Percentiles rank a stretch among this genome's conserved stretches.
Evolutionary conservation across 2,797 vertebrate genomes (phyloP).

Genomic region (Typhlichthys subterraneus): DNA sequence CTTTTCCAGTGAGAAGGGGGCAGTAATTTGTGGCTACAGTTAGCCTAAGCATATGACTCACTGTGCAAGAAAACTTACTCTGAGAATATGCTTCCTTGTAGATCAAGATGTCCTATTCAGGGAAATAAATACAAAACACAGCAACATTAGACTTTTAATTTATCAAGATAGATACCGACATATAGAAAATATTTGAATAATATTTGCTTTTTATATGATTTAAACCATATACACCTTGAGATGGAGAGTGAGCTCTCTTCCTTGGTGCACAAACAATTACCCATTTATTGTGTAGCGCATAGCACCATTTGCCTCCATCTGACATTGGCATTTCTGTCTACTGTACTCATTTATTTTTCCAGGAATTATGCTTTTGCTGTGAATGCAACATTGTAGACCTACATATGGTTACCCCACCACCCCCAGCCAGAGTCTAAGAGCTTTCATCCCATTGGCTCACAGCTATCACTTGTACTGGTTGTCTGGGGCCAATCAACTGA

Average conservation of each 20-base stretch:
- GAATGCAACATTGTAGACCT: no score
- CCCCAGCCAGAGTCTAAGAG: background rate
- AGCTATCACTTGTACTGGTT: background rate
- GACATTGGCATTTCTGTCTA: no score
- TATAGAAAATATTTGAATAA: no score
- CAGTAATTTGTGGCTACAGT: background rate
- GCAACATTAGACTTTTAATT: background rate
- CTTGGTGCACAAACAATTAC: no score
- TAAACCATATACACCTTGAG: no score
- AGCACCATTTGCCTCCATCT: no score
- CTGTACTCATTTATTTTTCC: no score
- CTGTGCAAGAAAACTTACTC: constrained; percentile 53
- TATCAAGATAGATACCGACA: background rate
- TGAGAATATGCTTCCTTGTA: constrained; percentile 74
- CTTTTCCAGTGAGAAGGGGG: constrained; percentile 17
- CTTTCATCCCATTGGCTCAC: background rate
- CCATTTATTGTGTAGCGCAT: no score
- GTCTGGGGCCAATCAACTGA: constrained; percentile 29
- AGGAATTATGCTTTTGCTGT: no score
- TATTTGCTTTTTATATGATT: no score
- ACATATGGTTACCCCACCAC: no score
- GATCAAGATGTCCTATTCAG: constrained; percentile 70
- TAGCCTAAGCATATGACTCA: background rate
- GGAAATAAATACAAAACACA: background rate
- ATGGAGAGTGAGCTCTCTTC: no score